These are phyloP conservation scores for Heliconius hortense DNA, from an alignment of 2,888 invertebrate species.

Conservation along the genomic window DNA sequence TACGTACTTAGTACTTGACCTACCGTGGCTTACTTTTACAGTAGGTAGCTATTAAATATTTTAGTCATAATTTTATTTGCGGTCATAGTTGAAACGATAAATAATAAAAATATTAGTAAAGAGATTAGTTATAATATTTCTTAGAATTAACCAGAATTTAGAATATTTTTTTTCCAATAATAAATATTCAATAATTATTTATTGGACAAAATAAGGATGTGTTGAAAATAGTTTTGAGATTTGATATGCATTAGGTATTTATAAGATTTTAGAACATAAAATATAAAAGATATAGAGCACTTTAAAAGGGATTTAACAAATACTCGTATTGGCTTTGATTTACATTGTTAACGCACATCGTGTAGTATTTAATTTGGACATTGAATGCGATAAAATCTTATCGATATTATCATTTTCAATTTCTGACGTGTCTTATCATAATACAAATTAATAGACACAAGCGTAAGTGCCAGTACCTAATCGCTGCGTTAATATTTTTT, in stretches of 20 bases:
- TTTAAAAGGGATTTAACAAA: conserved; percentile 34
- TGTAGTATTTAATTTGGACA: conserved; percentile 46
- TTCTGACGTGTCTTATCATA: conserved; percentile 60
- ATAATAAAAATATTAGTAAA: not conserved
- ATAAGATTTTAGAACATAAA: not conserved
- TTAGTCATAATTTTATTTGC: not conserved
- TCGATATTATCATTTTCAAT: conserved; percentile 54
- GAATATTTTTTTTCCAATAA: not conserved
- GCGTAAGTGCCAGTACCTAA: conserved; percentile 45
- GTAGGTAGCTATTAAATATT: not conserved
- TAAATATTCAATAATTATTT: not conserved
- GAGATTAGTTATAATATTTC: not conserved
- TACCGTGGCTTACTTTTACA: not conserved
- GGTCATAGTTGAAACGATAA: not conserved
- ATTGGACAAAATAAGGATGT: not conserved
- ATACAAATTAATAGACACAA: conserved; percentile 55
- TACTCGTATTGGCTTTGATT: conserved; percentile 38
- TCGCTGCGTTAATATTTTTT: conserved; percentile 32
- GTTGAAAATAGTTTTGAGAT: not conserved
- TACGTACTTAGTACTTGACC: not conserved
- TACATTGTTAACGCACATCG: conserved; percentile 35
- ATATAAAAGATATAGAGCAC: conserved; percentile 8
- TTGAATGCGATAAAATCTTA: conserved; percentile 47
- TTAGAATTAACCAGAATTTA: not conserved
- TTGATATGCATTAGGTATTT: not conserved